Evolutionary conservation across 1,140 invertebrate species (phyloP).

Genomic region (Fopius arisanus): DNA sequence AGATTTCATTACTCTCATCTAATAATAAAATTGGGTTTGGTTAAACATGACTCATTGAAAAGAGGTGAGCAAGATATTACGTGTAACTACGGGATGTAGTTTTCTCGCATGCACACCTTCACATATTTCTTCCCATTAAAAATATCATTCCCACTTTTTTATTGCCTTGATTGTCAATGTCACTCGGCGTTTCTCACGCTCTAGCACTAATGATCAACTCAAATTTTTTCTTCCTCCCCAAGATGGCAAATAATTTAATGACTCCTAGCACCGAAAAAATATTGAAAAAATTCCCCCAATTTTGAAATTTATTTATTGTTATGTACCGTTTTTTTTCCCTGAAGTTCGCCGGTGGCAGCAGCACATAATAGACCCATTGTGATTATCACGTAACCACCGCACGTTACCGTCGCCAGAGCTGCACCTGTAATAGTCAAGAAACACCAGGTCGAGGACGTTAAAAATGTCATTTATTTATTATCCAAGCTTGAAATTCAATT

Average conservation of each 20-base stretch:
- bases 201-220: no score
- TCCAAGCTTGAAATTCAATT: not conserved
- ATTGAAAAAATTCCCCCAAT: not conserved
- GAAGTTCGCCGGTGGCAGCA: conserved; percentile 71
- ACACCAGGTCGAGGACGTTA: conserved; percentile 25
- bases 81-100: not conserved
- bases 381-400: conserved; percentile 75
- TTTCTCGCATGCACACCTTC: not conserved
- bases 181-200: not conserved
- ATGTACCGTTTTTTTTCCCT: conserved; percentile 64
- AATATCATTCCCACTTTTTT: not conserved
- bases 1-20: not conserved
- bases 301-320: not conserved
- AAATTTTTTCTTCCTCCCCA: no score
- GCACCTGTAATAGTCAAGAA: conserved; percentile 51
- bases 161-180: conserved; percentile 6
- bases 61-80: not conserved
- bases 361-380: conserved; percentile 73
- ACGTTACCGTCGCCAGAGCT: conserved; percentile 64
- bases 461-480: not conserved
- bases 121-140: not conserved
- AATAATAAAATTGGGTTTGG: conserved; percentile 19
- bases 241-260: no score
- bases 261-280: no score
- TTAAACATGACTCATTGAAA: conserved; percentile 47